A percentile compares a stretch with the other conserved stretches of the same genome.
phyloP scores from a whole-genome alignment of 2,888 invertebrate genomes.

The Thumatha senex region DNA sequence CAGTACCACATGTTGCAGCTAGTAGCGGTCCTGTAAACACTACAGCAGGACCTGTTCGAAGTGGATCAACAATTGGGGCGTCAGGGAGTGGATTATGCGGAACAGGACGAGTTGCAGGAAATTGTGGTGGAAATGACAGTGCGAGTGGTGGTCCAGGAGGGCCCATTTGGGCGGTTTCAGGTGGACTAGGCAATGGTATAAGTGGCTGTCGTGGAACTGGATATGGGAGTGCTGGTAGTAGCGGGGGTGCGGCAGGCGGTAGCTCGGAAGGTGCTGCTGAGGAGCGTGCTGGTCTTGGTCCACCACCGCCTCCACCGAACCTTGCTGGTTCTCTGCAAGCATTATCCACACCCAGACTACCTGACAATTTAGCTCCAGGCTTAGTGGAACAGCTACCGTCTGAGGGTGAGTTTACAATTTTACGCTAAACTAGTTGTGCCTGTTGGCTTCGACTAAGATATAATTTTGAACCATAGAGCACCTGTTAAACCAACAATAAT shows the following conservation, averaged over 20 bases:
- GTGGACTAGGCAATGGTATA: conserved; percentile 4
- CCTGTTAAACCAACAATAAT: too few species aligned
- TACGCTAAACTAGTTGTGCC: too few species aligned
- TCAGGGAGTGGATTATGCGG: not conserved
- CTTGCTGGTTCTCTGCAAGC: conserved; percentile 85
- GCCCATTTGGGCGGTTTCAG: not conserved
- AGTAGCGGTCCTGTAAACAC: conserved; percentile 1
- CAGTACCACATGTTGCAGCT: not conserved
- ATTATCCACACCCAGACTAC: conserved; percentile 82
- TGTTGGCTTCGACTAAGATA: too few species aligned
- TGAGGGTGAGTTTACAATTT: conserved; percentile 83
- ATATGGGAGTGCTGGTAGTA: conserved; percentile 3
- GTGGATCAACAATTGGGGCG: not conserved
- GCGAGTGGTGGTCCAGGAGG: not conserved
- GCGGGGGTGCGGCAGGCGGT: not conserved
- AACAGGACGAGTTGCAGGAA: not conserved
- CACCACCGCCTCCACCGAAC: conserved; percentile 79
- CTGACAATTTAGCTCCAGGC: conserved; percentile 84
- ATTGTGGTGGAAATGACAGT: not conserved
- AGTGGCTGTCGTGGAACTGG: not conserved
- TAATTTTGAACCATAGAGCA: too few species aligned
- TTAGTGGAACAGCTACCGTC: conserved; percentile 88
- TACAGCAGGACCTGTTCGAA: not conserved
- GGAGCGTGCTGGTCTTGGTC: conserved; percentile 48
- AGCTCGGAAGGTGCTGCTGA: conserved; percentile 21